Percentiles rank a stretch among this genome's conserved stretches.
Evolutionary conservation across 2,113 vertebrate genomes (phyloP).

Genomic region (Oceanodroma tethys): DNA sequence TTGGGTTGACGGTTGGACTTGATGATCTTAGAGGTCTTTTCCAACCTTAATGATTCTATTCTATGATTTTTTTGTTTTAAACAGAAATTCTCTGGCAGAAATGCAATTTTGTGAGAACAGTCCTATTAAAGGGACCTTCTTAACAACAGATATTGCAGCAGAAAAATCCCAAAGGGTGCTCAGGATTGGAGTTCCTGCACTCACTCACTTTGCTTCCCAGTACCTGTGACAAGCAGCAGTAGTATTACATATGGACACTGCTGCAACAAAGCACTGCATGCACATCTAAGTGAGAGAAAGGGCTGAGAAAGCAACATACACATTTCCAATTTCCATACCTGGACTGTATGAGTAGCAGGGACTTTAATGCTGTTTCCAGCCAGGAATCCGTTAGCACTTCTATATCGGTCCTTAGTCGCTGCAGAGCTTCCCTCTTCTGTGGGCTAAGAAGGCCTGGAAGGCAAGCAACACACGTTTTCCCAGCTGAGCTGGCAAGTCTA

Average conservation of each 20-base stretch:
- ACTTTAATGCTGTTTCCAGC: conserved; percentile 94
- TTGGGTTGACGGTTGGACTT: too few relatives aligned
- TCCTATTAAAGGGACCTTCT: neutral
- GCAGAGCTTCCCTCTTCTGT: conserved; percentile 87
- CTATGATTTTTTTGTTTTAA: neutral
- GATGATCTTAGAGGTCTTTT: too few relatives aligned
- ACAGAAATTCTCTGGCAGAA: neutral
- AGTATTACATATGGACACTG: neutral
- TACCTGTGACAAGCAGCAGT: neutral
- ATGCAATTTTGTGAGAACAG: neutral
- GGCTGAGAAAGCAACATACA: neutral
- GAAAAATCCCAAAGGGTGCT: neutral
- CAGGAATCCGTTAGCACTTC: conserved; percentile 95
- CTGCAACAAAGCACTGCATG: neutral
- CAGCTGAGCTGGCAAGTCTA: neutral
- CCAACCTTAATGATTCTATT: too few relatives aligned
- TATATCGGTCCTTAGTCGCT: conserved; percentile 87
- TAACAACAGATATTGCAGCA: neutral
- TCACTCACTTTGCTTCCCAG: neutral
- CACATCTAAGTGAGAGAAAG: neutral
- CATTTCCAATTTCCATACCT: conserved; percentile 73
- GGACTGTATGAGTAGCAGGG: conserved; percentile 93
- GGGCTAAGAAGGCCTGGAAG: conserved; percentile 88
- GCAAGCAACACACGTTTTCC: neutral
- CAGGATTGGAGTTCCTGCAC: neutral